A percentile compares a stretch with the other conserved stretches of the same genome.
phyloP scores from a whole-genome alignment of 2,888 invertebrate species.

The Eustalomyia histrio region DNA sequence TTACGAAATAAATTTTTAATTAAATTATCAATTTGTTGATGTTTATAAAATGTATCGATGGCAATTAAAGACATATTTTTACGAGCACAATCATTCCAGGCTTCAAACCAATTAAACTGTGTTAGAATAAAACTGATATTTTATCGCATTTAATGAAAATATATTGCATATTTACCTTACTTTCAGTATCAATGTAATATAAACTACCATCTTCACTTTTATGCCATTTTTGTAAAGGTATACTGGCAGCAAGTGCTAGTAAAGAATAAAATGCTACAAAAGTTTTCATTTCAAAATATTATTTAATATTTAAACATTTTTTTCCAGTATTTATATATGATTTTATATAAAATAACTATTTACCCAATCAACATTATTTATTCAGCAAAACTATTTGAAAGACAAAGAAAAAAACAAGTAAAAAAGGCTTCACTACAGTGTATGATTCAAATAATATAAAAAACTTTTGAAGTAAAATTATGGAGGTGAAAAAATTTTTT shows the following conservation, averaged over 20 bases:
- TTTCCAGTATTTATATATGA: no score
- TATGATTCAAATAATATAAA: no score
- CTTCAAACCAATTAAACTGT: conserved; percentile 59
- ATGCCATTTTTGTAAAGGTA: conserved; percentile 17
- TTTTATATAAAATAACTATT: no score
- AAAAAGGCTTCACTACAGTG: no score
- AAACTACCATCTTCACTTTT: conserved; percentile 15
- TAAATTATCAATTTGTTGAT: conserved; percentile 51
- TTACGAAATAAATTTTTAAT: conserved; percentile 43
- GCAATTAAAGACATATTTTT: conserved; percentile 58
- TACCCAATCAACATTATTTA: no score
- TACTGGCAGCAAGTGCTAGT: not conserved
- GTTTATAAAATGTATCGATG: conserved; percentile 37
- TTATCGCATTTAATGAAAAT: not conserved
- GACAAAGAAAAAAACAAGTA: no score
- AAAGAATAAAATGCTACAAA: not conserved
- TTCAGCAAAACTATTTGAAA: no score
- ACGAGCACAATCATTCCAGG: conserved; percentile 56
- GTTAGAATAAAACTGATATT: not conserved
- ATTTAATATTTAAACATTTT: no score
- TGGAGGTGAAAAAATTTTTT: no score
- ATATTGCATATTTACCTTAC: conserved; percentile 29
- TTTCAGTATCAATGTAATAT: conserved; percentile 14
- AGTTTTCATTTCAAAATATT: no score
- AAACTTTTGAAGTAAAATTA: no score